Evolutionary conservation across 1,140 invertebrate species (phyloP).

Genomic region (Asobara japonica): DNA sequence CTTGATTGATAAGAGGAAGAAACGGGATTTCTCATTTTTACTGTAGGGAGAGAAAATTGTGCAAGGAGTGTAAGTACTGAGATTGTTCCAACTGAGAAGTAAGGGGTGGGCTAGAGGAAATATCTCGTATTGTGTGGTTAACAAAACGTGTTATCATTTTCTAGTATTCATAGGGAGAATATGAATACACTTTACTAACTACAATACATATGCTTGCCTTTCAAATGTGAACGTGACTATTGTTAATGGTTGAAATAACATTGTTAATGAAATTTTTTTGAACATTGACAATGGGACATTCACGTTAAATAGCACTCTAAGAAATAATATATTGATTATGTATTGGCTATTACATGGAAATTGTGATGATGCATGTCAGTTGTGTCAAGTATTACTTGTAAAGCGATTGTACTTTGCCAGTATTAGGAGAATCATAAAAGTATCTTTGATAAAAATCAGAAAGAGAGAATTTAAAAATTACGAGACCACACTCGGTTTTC

Average conservation of each 20-base stretch:
- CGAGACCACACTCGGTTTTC: too few species aligned
- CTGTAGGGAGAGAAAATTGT: neutral
- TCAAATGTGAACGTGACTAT: neutral
- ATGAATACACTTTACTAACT: slow-evolving; percentile 7
- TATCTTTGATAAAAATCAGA: too few species aligned
- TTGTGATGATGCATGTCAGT: too few species aligned
- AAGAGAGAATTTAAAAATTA: too few species aligned
- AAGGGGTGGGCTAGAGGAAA: neutral
- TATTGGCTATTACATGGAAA: too few species aligned
- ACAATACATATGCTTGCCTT: slow-evolving; percentile 15
- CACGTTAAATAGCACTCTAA: slow-evolving; percentile 22
- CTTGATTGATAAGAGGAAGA: neutral
- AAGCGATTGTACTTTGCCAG: too few species aligned
- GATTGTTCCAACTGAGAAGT: neutral
- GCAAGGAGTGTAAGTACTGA: neutral
- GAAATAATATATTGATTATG: slow-evolving; percentile 19
- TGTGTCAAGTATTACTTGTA: too few species aligned
- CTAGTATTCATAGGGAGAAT: neutral
- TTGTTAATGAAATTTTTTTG: neutral
- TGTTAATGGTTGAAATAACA: neutral
- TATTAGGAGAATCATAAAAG: too few species aligned
- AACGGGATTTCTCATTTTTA: neutral
- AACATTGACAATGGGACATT: neutral
- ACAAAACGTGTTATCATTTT: slow-evolving; percentile 1
- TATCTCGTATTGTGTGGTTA: neutral